Conservation (phyloP, 1,140 invertebrate species). For the Lordiphosa mommai region DNA sequence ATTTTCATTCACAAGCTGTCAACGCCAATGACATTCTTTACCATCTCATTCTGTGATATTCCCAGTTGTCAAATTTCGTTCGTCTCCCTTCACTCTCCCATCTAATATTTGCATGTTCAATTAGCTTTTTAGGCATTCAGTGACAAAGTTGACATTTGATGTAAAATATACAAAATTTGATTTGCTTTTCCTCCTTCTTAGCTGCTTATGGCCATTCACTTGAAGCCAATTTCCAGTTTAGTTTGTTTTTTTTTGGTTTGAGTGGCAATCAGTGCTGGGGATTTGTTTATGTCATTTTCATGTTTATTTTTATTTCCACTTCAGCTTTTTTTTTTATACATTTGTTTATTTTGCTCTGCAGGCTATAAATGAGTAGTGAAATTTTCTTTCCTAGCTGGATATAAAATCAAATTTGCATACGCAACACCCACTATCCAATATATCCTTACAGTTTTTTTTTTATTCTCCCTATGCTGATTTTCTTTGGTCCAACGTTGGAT, state of each 20-base stretch:
- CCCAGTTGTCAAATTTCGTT: background rate
- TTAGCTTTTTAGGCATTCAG: constrained; percentile 13
- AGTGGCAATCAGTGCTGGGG: constrained; percentile 48
- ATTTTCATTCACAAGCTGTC: too few relatives aligned
- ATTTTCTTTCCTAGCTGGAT: constrained; percentile 19
- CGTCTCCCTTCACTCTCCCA: background rate
- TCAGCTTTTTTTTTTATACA: constrained; percentile 37
- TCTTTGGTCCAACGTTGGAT: constrained; percentile 20
- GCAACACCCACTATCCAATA: background rate
- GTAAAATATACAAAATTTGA: constrained; percentile 14
- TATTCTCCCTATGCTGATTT: constrained; percentile 6
- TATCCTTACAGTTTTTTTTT: constrained; percentile 7
- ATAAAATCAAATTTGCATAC: constrained; percentile 54
- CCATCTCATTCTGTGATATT: too few relatives aligned
- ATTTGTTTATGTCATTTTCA: constrained; percentile 57
- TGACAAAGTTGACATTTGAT: constrained; percentile 5
- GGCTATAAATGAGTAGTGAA: constrained; percentile 31
- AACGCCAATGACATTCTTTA: too few relatives aligned
- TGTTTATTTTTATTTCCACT: constrained; percentile 53
- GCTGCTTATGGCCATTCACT: constrained; percentile 55
- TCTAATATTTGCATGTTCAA: constrained; percentile 12
- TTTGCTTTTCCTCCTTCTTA: constrained; percentile 11
- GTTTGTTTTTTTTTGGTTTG: constrained; percentile 23
- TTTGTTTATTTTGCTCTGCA: constrained; percentile 40
- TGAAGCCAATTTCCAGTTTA: constrained; percentile 58